Evolutionary conservation across 2,113 vertebrate species (phyloP).

Genomic region (Bothrops jararaca): DNA sequence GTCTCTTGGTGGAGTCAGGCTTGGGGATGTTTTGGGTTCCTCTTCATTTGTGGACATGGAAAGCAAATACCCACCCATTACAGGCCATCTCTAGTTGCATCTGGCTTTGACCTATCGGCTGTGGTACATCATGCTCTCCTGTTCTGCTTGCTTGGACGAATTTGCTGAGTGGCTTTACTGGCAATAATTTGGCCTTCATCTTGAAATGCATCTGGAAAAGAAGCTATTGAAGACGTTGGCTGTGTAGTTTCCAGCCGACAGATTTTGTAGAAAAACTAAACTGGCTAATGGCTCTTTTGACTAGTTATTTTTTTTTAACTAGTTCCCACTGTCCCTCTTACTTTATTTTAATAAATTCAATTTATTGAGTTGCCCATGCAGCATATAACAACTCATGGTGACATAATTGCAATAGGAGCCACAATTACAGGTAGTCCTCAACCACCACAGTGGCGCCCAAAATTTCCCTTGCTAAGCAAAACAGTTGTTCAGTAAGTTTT

Average conservation of each 20-base stretch:
- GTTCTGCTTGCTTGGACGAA: constrained; percentile 19
- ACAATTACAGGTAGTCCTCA: neutral
- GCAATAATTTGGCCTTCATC: neutral
- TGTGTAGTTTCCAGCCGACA: neutral
- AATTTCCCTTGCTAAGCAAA: too few species aligned
- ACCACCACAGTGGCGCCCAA: too few species aligned
- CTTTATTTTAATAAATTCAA: neutral
- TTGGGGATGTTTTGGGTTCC: neutral
- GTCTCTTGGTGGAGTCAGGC: accelerated
- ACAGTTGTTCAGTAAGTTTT: too few species aligned
- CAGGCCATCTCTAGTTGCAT: constrained; percentile 13
- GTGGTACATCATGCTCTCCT: constrained; percentile 20
- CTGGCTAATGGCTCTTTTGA: neutral
- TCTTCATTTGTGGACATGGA: constrained; percentile 43
- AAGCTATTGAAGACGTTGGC: too few species aligned
- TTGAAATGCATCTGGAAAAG: neutral
- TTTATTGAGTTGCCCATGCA: neutral
- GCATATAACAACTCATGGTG: neutral
- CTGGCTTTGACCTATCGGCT: accelerated
- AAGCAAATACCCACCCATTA: constrained; percentile 41
- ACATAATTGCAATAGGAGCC: neutral
- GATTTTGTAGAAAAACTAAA: neutral
- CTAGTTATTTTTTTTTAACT: neutral
- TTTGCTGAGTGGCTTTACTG: neutral
- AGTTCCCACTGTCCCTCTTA: neutral